Percentiles rank a stretch among this genome's conserved stretches.
Conservation (phyloP, 1,140 invertebrate genomes). For the Acyrthosiphon pisum region DNA sequence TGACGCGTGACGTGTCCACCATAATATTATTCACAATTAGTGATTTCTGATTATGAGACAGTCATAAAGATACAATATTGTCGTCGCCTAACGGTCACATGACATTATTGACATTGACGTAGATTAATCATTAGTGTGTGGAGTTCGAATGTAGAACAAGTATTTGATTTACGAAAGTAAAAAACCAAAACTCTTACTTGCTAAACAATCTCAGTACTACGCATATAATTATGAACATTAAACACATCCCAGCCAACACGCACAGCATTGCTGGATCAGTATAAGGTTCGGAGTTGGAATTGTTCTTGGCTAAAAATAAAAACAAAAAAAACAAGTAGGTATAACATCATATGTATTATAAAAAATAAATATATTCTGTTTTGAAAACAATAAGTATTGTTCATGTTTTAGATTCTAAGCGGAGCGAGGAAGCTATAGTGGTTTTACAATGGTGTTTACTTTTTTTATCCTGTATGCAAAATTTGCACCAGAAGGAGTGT, state of each 20-base stretch:
- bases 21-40: neutral
- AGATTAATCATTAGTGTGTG: neutral
- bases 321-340: neutral
- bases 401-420: no score
- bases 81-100: neutral
- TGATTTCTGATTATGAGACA: neutral
- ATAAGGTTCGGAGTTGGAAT: slow-evolving; percentile 65
- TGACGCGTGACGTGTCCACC: neutral
- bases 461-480: no score
- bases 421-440: no score
- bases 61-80: neutral
- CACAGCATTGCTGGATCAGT: slow-evolving; percentile 89
- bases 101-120: neutral
- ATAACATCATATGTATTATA: neutral
- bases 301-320: slow-evolving; percentile 49
- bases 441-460: no score
- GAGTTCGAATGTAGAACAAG: neutral
- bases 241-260: slow-evolving; percentile 85
- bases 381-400: no score
- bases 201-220: slow-evolving; percentile 90
- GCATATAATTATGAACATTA: slow-evolving; percentile 95
- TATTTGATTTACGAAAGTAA: neutral
- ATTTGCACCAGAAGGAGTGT: no score
- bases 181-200: slow-evolving; percentile 73
- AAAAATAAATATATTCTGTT: neutral